Evolutionary conservation across 1,140 invertebrate genomes (phyloP), one percentile per base, ranked within the genome.

Genomic region (Drosophila chauvacae): DNA sequence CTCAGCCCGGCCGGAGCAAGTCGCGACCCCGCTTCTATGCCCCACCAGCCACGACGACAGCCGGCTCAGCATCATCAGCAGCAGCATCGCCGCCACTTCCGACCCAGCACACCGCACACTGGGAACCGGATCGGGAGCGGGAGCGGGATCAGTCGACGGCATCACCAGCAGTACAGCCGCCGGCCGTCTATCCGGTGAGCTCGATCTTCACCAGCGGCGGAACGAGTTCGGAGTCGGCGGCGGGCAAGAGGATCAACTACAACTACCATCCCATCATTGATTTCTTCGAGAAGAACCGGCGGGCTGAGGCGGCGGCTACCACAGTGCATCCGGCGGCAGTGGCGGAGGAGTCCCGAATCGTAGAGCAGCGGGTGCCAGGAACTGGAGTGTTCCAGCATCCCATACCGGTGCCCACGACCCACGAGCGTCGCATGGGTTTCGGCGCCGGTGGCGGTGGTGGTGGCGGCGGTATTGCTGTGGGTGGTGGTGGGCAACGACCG

Each of bases 261-360:
- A 96, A 96, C 88, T 97, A 97, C 83, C 96, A 97, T 92, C 96
- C 96, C 4, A 97, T 97, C 56, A 96, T 97, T 72, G 96, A 97
- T 80, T 97, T 96, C 91, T 97, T 97, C 88, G 95, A 95, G 58
- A 85, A 84, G 55, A 86, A 90, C 35, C 62, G 83, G 55, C 66
- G 57, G 23, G 59, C 77, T 10, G 73, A 74, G 57, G 45, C 50
- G 13, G 48, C 81, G 20, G 53, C 39, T 14, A 37, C 33, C n/a
- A 64, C 62, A 44, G 20, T 44, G 16, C 41, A 33, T 44, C 58
- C 50, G 9, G 14, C 63, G 18, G 57, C 42, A 14, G 58, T 42
- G 42, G 65, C 53, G 14, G 74, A 79, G 20, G 78, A 85, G 35
- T 85, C 85, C 11, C 80, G 63, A 14, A 45, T 35, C 10, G 65